Conservation (phyloP, 1,140 invertebrate genomes). For the Xylocopa sonorina region DNA sequence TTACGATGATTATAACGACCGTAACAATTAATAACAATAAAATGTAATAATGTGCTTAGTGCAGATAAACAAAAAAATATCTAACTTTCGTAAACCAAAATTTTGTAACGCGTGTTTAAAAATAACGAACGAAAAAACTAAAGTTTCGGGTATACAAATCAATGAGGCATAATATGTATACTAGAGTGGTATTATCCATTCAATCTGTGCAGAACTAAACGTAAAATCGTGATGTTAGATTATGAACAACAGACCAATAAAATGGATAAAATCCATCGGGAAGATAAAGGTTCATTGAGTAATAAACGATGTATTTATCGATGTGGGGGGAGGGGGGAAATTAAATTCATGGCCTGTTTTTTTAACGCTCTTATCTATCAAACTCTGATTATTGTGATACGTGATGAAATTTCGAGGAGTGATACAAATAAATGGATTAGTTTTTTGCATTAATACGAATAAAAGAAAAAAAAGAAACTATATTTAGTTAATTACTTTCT, state of each 20-base stretch:
- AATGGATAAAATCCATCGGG: neutral
- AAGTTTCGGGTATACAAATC: neutral
- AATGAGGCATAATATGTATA: neutral
- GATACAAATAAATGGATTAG: slow-evolving; percentile 9
- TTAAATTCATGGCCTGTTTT: slow-evolving; percentile 40
- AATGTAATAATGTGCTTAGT: slow-evolving; percentile 59
- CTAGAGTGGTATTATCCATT: neutral
- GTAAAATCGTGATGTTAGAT: slow-evolving; percentile 1
- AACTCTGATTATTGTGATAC: slow-evolving; percentile 42
- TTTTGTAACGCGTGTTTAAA: slow-evolving; percentile 59
- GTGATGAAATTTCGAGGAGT: slow-evolving; percentile 2
- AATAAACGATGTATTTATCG: slow-evolving; percentile 6
- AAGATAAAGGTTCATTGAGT: neutral
- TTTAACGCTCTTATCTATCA: slow-evolving; percentile 38
- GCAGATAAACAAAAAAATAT: slow-evolving; percentile 42
- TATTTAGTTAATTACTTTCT: slow-evolving; percentile 41
- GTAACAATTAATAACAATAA: slow-evolving; percentile 57
- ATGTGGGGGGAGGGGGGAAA: neutral
- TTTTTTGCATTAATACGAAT: slow-evolving; percentile 46
- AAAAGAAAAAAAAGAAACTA: slow-evolving; percentile 23
- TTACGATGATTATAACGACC: slow-evolving; percentile 57
- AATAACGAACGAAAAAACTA: neutral
- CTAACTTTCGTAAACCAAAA: slow-evolving; percentile 56
- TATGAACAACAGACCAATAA: slow-evolving; percentile 2
- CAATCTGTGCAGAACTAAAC: slow-evolving; percentile 26